phyloP scores from a whole-genome alignment of 2,113 vertebrate species.

The Okapia johnstoni region DNA sequence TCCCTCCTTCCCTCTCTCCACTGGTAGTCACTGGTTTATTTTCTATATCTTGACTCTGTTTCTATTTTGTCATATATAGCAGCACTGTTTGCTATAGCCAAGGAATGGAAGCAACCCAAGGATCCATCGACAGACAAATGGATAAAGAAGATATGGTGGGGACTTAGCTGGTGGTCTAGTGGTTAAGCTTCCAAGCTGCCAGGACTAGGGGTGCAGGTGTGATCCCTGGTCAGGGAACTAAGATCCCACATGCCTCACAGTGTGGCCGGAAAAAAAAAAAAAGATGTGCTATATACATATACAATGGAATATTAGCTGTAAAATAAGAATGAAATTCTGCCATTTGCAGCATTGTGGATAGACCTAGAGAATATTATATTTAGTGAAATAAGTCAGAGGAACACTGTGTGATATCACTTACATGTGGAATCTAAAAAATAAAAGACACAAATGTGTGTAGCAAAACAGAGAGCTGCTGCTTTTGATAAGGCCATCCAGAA shows the following conservation, averaged over 20 bases:
- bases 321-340: background rate
- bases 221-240: background rate
- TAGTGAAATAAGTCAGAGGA: background rate
- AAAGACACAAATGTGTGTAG: background rate
- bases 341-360: background rate
- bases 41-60: background rate
- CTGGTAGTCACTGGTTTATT: background rate
- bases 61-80: background rate
- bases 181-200: background rate
- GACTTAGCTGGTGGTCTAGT: background rate
- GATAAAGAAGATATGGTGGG: background rate
- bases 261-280: background rate
- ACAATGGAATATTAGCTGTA: background rate
- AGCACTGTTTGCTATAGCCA: background rate
- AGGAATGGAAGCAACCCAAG: background rate
- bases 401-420: background rate
- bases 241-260: background rate
- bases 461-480: background rate
- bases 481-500: background rate
- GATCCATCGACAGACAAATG: background rate
- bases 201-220: background rate
- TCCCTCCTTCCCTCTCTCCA: background rate
- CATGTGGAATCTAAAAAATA: background rate
- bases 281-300: background rate
- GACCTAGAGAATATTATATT: background rate